Evolutionary conservation across 2,888 invertebrate species (phyloP).

Genomic region (Polyommatus iphigenia): DNA sequence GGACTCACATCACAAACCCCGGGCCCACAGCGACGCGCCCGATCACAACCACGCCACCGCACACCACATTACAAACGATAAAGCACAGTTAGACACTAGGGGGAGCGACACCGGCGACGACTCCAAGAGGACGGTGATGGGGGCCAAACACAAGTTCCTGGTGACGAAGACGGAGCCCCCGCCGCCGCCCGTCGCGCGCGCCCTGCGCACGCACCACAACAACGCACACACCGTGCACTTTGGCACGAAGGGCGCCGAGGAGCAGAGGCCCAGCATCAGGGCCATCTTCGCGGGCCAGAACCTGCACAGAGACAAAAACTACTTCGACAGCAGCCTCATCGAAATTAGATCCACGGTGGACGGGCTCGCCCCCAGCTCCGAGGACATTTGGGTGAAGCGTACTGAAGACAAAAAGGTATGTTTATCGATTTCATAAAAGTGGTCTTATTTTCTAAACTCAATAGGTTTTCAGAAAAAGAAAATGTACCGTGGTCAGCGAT

Average conservation of each 20-base stretch:
- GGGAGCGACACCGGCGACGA: conserved; percentile 52
- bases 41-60: conserved; percentile 36
- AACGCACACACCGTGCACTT: conserved; percentile 85
- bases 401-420: conserved; percentile 81
- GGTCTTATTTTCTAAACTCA: not conserved
- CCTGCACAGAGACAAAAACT: conserved; percentile 87
- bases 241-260: conserved; percentile 80
- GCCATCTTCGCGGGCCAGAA: conserved; percentile 79
- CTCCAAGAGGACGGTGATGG: conserved; percentile 65
- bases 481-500: no score
- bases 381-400: conserved; percentile 87
- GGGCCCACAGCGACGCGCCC: not conserved
- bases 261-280: conserved; percentile 81
- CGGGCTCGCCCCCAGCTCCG: conserved; percentile 81
- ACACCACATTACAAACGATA: conserved; percentile 35
- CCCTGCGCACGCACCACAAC: conserved; percentile 71
- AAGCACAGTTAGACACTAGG: conserved; percentile 43
- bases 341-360: conserved; percentile 89
- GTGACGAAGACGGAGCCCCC: conserved; percentile 63
- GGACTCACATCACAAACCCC: conserved; percentile 48
- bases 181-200: conserved; percentile 68
- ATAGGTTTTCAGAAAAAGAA: no score
- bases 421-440: conserved; percentile 37
- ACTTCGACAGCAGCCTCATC: conserved; percentile 90
- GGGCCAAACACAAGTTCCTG: conserved; percentile 68